Percentiles rank a stretch among this genome's conserved stretches.
Evolutionary conservation across 2,797 vertebrate species (phyloP).

Genomic region (Pseudocheirus occidentalis): DNA sequence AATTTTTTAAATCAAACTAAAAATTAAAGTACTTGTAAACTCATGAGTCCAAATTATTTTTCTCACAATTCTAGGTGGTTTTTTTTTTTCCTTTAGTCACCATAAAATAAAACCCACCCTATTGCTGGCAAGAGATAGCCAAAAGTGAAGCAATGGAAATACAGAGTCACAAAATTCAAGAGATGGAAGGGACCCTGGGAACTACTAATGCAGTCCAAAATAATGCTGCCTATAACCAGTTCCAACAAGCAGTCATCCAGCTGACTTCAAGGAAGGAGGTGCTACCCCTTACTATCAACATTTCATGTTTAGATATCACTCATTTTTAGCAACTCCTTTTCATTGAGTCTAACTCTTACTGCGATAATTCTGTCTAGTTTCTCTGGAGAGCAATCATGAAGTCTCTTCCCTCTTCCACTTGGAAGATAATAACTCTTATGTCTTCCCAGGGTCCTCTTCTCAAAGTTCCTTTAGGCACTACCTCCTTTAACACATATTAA

Average conservation of each 20-base stretch:
- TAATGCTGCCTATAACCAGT: background rate
- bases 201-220: background rate
- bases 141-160: conserved; percentile 43
- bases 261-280: background rate
- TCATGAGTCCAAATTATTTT: conserved; percentile 20
- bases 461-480: background rate
- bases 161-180: background rate
- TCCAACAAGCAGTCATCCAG: background rate
- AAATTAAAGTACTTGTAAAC: conserved; percentile 14
- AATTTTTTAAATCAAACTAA: conserved; percentile 43
- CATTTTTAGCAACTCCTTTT: background rate
- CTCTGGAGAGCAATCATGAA: background rate
- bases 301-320: background rate
- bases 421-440: background rate
- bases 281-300: background rate
- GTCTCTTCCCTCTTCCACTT: background rate
- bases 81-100: conserved; percentile 43
- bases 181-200: background rate
- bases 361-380: background rate
- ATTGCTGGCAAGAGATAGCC: background rate
- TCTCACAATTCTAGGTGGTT: conserved; percentile 28
- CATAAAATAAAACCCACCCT: conserved; percentile 19
- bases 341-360: background rate
- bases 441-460: background rate
- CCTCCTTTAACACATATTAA: background rate